Percentiles rank a stretch among this genome's conserved stretches.
These are phyloP conservation scores for Picathartes gymnocephalus DNA, from an alignment of 2,113 vertebrate species.

Conservation along the genomic window DNA sequence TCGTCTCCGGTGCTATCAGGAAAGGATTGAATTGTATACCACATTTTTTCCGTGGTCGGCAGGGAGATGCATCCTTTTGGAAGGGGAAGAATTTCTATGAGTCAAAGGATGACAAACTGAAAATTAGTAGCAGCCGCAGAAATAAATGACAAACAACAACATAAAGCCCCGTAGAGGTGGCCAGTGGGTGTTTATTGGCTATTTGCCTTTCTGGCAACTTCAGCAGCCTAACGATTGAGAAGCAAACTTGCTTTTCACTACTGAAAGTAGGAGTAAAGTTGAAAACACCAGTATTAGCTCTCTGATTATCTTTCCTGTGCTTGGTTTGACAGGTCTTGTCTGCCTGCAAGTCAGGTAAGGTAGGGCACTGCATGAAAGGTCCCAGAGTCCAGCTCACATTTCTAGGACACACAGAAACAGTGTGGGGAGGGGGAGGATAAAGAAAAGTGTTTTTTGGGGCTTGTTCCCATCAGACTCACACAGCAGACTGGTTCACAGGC, in stretches of 20 bases:
- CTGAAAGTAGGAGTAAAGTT: constrained; percentile 26
- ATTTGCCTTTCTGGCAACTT: constrained; percentile 16
- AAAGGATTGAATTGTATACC: constrained; percentile 67
- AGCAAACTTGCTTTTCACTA: background rate
- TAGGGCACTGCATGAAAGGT: background rate
- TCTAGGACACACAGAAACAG: background rate
- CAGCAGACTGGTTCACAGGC: background rate
- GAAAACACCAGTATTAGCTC: background rate
- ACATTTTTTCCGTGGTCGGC: constrained; percentile 72
- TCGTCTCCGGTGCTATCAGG: constrained; percentile 71
- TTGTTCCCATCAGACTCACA: background rate
- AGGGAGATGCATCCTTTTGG: constrained; percentile 70
- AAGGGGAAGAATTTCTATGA: constrained; percentile 57
- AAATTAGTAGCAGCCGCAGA: constrained; percentile 68
- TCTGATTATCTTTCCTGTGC: background rate
- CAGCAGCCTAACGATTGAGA: background rate
- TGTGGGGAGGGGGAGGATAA: background rate
- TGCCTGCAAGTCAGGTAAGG: background rate
- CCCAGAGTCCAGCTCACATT: background rate
- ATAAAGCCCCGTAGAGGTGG: background rate
- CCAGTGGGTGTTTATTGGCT: constrained; percentile 43
- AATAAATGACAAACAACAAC: constrained; percentile 55
- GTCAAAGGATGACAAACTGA: constrained; percentile 69
- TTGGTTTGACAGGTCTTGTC: background rate
- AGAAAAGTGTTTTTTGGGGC: background rate